Conservation (phyloP, 2,888 invertebrate genomes). For the Apotomis betuletana region DNA sequence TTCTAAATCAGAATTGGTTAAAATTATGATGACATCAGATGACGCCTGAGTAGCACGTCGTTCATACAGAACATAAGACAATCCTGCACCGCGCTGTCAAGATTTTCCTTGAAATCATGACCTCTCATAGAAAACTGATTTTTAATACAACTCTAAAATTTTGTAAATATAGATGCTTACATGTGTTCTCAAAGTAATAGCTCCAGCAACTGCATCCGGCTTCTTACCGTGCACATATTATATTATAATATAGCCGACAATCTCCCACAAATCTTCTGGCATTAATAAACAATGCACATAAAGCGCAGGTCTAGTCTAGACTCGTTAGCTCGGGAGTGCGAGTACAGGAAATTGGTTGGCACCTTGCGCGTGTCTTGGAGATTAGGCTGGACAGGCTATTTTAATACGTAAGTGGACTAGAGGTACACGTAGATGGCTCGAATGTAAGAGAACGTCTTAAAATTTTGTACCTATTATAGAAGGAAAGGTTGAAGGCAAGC, state of each 20-base stretch:
- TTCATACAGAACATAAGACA: too few species aligned
- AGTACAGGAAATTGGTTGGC: conserved; percentile 37
- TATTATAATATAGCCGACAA: conserved; percentile 19
- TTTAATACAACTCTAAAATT: too few species aligned
- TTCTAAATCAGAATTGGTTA: too few species aligned
- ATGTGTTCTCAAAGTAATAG: neutral
- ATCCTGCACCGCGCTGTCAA: too few species aligned
- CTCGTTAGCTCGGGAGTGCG: conserved; percentile 25
- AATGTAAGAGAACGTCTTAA: too few species aligned
- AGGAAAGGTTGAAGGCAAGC: too few species aligned
- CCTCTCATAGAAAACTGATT: too few species aligned
- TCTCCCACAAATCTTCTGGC: conserved; percentile 25
- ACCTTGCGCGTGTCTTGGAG: conserved; percentile 35
- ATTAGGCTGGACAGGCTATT: conserved; percentile 35
- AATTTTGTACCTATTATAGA: too few species aligned
- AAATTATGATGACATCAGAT: too few species aligned
- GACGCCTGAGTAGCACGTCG: too few species aligned
- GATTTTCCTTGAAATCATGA: too few species aligned
- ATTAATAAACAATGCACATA: conserved; percentile 32
- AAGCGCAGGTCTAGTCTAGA: conserved; percentile 30
- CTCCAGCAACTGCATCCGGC: neutral
- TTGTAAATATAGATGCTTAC: too few species aligned
- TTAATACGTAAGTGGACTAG: conserved; percentile 22
- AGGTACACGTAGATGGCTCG: neutral
- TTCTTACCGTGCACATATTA: conserved; percentile 10